Conservation (phyloP, 2,113 vertebrate genomes). For the Perca flavescens region DNA sequence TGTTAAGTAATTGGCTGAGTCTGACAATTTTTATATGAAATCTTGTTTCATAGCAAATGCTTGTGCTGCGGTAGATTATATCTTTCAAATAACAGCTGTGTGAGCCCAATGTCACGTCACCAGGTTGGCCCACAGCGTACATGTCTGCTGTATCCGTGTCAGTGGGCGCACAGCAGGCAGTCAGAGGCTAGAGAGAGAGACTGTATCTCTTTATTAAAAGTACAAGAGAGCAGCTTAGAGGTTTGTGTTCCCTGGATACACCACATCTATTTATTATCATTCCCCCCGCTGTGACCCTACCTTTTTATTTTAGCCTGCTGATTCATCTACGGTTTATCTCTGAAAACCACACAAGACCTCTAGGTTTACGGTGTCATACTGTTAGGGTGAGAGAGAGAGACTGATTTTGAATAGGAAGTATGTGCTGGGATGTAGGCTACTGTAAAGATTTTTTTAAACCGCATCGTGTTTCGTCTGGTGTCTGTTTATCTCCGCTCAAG, state of each 20-base stretch:
- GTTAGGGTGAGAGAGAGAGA: constrained; percentile 64
- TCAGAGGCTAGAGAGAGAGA: constrained; percentile 22
- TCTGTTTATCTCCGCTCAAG: constrained; percentile 9
- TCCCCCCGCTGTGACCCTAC: constrained; percentile 83
- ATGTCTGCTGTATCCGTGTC: constrained; percentile 63
- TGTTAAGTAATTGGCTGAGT: neutral
- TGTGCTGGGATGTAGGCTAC: constrained; percentile 41
- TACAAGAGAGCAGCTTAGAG: constrained; percentile 76
- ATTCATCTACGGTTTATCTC: constrained; percentile 92
- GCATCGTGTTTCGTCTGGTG: neutral
- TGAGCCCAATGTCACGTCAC: constrained; percentile 53
- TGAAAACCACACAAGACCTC: constrained; percentile 88
- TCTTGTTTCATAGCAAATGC: neutral
- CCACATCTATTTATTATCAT: constrained; percentile 88
- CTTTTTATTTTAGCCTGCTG: constrained; percentile 94
- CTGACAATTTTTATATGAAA: neutral
- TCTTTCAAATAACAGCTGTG: constrained; percentile 29
- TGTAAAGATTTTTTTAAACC: constrained; percentile 17
- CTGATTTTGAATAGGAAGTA: constrained; percentile 24
- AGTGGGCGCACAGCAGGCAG: constrained; percentile 68
- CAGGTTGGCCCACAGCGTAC: constrained; percentile 49
- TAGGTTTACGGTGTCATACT: constrained; percentile 86
- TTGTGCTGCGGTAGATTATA: neutral
- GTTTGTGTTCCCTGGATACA: constrained; percentile 86
- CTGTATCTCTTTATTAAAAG: constrained; percentile 77